These are phyloP conservation scores for Chelonus formosanus DNA, from an alignment of 2,888 invertebrate species.

Conservation along the genomic window DNA sequence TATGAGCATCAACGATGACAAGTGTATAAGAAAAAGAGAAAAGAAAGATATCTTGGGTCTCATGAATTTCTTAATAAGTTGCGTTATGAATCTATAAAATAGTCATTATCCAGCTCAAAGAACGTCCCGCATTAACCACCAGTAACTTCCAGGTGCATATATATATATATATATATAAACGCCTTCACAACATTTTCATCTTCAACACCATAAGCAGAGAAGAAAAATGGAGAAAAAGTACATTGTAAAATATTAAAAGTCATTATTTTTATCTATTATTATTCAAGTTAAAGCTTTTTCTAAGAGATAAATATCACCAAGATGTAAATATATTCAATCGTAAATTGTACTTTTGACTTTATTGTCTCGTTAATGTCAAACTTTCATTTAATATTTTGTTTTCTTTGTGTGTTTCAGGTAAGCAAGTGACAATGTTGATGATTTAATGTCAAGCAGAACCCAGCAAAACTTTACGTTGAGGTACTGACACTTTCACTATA, in stretches of 20 bases:
- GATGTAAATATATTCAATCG: no score
- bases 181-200: slow-evolving; percentile 1
- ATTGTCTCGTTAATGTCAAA: slow-evolving; percentile 26
- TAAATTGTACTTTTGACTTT: slow-evolving; percentile 14
- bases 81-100: slow-evolving; percentile 45
- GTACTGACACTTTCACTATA: not conserved
- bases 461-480: not conserved
- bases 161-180: slow-evolving; percentile 19
- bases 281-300: no score
- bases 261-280: no score
- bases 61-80: slow-evolving; percentile 48
- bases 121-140: not conserved
- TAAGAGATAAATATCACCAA: no score
- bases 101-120: slow-evolving; percentile 36
- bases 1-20: slow-evolving; percentile 22
- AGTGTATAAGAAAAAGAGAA: slow-evolving; percentile 17
- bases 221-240: slow-evolving; percentile 11
- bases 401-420: slow-evolving; percentile 34
- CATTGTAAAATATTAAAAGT: slow-evolving; percentile 28
- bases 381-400: slow-evolving; percentile 25
- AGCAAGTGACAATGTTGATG: slow-evolving; percentile 22
- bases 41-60: slow-evolving; percentile 26
- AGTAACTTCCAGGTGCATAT: slow-evolving; percentile 39
- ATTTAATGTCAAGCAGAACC: slow-evolving; percentile 11
- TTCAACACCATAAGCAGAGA: no score